Base-by-base conservation (phyloP, 2,888 invertebrate genomes). In the Ornithoptera priamus region DNA sequence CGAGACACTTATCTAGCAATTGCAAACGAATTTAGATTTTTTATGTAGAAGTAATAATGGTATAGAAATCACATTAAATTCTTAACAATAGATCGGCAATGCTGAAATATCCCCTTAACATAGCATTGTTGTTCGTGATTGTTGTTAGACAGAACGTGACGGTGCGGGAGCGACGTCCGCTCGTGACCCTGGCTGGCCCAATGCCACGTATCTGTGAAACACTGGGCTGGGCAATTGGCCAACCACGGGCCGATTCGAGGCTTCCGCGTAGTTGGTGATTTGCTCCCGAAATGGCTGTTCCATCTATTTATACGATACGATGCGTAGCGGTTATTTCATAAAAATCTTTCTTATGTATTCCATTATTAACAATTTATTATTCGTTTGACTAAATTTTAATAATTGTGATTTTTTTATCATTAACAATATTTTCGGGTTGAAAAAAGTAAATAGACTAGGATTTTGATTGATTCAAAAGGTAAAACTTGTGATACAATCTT, bases 121-220 rank as follows among this genome's bases (percentile, higher is more conserved):
- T 15, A 56, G 64, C 57, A 53, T n/a, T 63, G 64, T 57, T 64
- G 36, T 20, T 57, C 18, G 58, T 65, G 65, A 65, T 65, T 65
- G 65, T 64, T 70, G 46, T 62, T 60, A 17, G 78, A 74, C 74
- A 73, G 73, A 75, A 80, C 78, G 81, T 84, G 85, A 84, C 78
- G 83, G 76, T 75, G 78, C 72, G 87, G 80, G 92, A 83, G 88
- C 91, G 90, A 89, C 86, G 92, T 70, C 88, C 92, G 92, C 90
- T 90, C 91, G 87, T 91, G 92, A 92, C 92, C 92, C 87, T 92
- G 91, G 88, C 90, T 90, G 90, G 91, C 88, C 87, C 91, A 90
- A 90, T 92, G 91, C 91, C 92, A 91, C 89, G 81, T 81, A 85
- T 85, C 82, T 79, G 80, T 80, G 76, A 76, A 78, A 75, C 80